A percentile compares a stretch with the other conserved stretches of the same genome.
Evolutionary conservation across 2,797 vertebrate species (phyloP).

Genomic region (Okamejei kenojei): DNA sequence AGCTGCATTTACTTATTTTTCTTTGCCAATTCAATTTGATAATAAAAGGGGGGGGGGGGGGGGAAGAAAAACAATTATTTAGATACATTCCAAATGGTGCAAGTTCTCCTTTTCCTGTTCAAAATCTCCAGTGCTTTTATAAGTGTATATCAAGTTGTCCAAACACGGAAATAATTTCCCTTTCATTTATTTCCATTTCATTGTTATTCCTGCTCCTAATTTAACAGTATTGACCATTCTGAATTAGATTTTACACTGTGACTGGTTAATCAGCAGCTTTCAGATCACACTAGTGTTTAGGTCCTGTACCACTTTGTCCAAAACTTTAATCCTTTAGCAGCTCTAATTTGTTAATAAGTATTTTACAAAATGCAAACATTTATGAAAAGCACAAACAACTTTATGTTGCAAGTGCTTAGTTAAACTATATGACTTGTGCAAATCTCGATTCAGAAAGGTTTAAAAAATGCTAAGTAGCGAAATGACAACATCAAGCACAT

Average conservation of each 20-base stretch:
- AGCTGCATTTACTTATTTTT: not conserved
- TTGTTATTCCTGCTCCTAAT: not conserved
- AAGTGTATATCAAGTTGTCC: not conserved
- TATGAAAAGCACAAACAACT: not conserved
- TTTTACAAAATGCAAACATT: not conserved
- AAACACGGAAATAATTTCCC: not conserved
- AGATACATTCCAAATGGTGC: not conserved
- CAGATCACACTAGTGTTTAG: not conserved
- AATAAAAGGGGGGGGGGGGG: not conserved
- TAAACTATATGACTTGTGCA: not conserved
- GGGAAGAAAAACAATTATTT: no score
- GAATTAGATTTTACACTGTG: not conserved
- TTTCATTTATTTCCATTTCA: not conserved
- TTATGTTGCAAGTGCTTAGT: not conserved
- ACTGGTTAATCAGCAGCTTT: not conserved
- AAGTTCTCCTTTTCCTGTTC: not conserved
- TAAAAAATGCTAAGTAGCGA: not conserved
- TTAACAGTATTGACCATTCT: not conserved
- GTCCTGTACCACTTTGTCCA: not conserved
- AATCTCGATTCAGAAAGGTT: not conserved
- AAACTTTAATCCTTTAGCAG: not conserved
- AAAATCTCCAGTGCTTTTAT: not conserved
- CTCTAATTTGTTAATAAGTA: not conserved
- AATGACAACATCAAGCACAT: not conserved
- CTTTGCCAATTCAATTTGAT: not conserved